A percentile compares a stretch with the other conserved stretches of the same genome.
These are phyloP conservation scores for Seriola quinqueradiata DNA, from an alignment of 2,113 vertebrate genomes.

Conservation along the genomic window DNA sequence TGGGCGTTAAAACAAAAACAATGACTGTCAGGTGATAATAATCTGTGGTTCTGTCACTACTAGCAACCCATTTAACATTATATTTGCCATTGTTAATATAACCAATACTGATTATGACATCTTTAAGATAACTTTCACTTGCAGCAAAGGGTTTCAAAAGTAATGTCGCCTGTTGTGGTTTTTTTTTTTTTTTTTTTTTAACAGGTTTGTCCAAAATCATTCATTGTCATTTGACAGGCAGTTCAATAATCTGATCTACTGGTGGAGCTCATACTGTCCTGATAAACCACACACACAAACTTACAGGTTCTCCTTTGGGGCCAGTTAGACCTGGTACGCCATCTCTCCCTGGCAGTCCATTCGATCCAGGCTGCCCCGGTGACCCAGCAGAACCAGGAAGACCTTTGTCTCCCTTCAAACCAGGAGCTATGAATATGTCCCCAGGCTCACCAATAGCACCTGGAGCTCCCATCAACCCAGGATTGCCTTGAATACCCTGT, in stretches of 20 bases:
- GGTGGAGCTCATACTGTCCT: background rate
- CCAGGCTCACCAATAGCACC: slow-evolving; percentile 94
- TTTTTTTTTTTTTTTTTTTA: too few species aligned
- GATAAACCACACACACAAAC: slow-evolving; percentile 52
- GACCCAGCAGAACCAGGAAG: slow-evolving; percentile 86
- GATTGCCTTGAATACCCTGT: slow-evolving; percentile 87
- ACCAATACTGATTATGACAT: too few species aligned
- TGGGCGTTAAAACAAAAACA: too few species aligned
- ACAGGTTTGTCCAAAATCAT: too few species aligned
- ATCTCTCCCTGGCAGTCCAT: slow-evolving; percentile 90
- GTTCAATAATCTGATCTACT: background rate
- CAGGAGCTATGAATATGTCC: slow-evolving; percentile 86
- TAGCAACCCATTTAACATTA: background rate
- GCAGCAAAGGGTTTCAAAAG: background rate
- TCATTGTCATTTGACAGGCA: background rate
- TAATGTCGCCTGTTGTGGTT: too few species aligned
- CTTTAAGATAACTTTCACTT: too few species aligned
- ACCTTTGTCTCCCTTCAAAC: slow-evolving; percentile 94
- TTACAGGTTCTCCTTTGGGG: slow-evolving; percentile 91
- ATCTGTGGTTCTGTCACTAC: too few species aligned
- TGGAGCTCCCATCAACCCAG: slow-evolving; percentile 90
- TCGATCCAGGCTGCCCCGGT: slow-evolving; percentile 86
- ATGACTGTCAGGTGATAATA: too few species aligned
- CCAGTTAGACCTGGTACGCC: slow-evolving; percentile 89
- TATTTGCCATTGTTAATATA: background rate